Evolutionary conservation across 2,888 invertebrate genomes (phyloP), one percentile per base, ranked within the genome.

Genomic region (Perdita meconis): DNA sequence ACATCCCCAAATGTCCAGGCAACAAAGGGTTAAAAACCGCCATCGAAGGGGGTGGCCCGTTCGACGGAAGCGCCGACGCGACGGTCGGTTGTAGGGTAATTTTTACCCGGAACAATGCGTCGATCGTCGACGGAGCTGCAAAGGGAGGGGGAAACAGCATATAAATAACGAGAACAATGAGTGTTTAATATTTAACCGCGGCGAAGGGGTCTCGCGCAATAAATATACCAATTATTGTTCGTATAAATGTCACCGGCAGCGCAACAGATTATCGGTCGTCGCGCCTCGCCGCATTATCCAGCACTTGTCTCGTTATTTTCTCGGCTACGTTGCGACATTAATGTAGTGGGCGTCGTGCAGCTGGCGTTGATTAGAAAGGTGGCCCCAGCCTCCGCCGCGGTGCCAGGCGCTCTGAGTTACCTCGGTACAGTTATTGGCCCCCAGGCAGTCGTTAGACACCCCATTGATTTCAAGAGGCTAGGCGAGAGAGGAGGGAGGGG

Each of bases 351-450:
- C 40, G 57, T 60, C 38, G 64, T 64, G 75, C 61, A 64, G 67
- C 69, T 74, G 81, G 78, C 82, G 83, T 83, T 85, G 85, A 81
- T 85, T 79, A 84, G 79, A 84, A 84, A 84, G 81, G 68, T 67
- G 42, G 50, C 44, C 53, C 24, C 24, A n/a, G 34, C 8, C 40
- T 38, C 16, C 26, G 16, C 19, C 56, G 47, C 36, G 12, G 36
- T 24, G 44, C 51, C 13, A 8, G n/a, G n/a, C 53, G 24, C 65
- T 22, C 53, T 53, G 55, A 19, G 79, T 57, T 50, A 38, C 38
- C 71, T n/a, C 59, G 56, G 38, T 57, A 71, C 64, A 76, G 78
- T 79, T 81, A 85, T 79, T 70, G 70, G 68, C 67, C 84, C 78
- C 84, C 63, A 67, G 79, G 59, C 69, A 75, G 60, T 79, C 81